Conservation (phyloP, 2,888 invertebrate genomes). For the Sturmia bella region DNA sequence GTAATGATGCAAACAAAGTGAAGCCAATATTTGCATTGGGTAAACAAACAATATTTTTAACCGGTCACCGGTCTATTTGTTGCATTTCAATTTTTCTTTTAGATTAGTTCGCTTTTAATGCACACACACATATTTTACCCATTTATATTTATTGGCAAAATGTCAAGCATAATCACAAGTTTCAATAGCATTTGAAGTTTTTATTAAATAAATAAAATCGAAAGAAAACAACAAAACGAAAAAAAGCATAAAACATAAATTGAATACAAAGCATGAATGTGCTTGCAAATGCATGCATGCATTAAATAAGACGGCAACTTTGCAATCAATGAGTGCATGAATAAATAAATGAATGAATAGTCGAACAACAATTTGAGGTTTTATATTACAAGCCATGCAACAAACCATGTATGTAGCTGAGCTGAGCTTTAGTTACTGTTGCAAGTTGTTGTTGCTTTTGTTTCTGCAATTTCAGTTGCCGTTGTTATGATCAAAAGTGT, state of each 20-base stretch:
- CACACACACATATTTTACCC: not conserved
- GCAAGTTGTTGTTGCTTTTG: slow-evolving; percentile 29
- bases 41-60: slow-evolving; percentile 37
- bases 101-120: slow-evolving; percentile 1
- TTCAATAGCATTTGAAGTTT: slow-evolving; percentile 49
- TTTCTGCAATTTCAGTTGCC: not conserved
- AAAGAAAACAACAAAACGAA: not conserved
- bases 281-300: slow-evolving; percentile 44
- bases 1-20: not conserved
- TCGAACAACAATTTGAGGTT: slow-evolving; percentile 47
- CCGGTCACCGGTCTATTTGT: slow-evolving; percentile 36
- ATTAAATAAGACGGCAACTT: slow-evolving; percentile 54
- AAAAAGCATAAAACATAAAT: slow-evolving; percentile 48
- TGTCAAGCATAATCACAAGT: slow-evolving; percentile 59
- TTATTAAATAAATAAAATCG: slow-evolving; percentile 45
- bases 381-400: slow-evolving; percentile 47
- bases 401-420: no score
- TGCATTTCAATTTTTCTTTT: slow-evolving; percentile 9
- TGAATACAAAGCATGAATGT: slow-evolving; percentile 41
- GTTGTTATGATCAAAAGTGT: slow-evolving; percentile 61
- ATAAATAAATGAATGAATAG: slow-evolving; percentile 50
- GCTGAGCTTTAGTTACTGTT: slow-evolving; percentile 39
- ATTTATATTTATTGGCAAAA: slow-evolving; percentile 64
- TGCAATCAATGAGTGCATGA: slow-evolving; percentile 59
- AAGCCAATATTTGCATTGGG: slow-evolving; percentile 37